phyloP scores from a whole-genome alignment of 2,113 vertebrate genomes.

The Ptyas mucosa region DNA sequence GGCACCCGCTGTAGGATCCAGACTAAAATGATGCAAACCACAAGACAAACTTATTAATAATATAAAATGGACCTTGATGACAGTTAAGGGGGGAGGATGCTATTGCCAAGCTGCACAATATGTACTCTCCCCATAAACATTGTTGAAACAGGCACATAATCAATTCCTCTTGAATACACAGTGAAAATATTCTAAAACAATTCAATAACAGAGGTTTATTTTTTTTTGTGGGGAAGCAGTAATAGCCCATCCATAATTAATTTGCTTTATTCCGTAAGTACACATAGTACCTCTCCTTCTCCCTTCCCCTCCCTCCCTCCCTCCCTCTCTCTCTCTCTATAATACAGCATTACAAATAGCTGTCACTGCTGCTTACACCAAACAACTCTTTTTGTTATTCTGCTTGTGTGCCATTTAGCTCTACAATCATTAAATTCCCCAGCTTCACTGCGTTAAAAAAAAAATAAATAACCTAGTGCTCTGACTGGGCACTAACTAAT shows the following conservation, averaged over 20 bases:
- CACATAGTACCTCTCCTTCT: slow-evolving; percentile 9
- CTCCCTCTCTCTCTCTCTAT: slow-evolving; percentile 24
- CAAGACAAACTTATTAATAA: neutral
- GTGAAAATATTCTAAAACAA: slow-evolving; percentile 48
- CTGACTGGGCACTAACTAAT: slow-evolving; percentile 37
- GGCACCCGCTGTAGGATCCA: neutral
- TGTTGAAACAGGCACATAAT: slow-evolving; percentile 22
- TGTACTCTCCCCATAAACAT: slow-evolving; percentile 15
- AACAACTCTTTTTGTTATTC: slow-evolving; percentile 24
- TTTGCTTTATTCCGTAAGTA: slow-evolving; percentile 32
- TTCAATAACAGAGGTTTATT: slow-evolving; percentile 10
- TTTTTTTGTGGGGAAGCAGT: slow-evolving; percentile 24
- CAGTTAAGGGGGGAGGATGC: neutral
- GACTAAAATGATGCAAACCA: neutral
- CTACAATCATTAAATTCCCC: neutral
- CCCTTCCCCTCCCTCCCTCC: neutral
- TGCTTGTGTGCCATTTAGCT: neutral
- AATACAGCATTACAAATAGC: slow-evolving; percentile 20
- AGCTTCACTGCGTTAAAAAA: neutral
- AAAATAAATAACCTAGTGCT: neutral
- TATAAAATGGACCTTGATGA: neutral
- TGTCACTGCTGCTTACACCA: slow-evolving; percentile 6
- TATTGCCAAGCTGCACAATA: neutral
- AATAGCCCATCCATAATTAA: slow-evolving; percentile 56
- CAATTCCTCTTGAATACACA: slow-evolving; percentile 40